phyloP scores from a whole-genome alignment of 2,888 invertebrate genomes.

The Drosophila mulleri region DNA sequence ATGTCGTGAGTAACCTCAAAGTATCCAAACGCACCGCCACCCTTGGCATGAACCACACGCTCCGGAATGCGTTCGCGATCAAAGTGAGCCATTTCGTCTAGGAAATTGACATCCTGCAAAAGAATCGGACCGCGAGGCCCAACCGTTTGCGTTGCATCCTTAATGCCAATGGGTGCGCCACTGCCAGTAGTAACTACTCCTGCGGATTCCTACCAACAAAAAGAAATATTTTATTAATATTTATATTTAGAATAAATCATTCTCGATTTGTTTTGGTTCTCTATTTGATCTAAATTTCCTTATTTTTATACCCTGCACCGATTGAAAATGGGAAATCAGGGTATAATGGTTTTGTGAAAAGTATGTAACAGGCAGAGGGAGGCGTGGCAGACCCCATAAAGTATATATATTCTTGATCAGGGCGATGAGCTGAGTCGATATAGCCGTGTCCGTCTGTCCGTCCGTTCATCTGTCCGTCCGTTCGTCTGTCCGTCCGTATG shows the following conservation, averaged over 20 bases:
- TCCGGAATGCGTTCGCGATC: slow-evolving; percentile 97
- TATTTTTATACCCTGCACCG: too few species aligned
- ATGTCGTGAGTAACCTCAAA: slow-evolving; percentile 96
- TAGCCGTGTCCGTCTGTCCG: too few species aligned
- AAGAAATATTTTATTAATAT: not conserved
- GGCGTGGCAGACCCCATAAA: too few species aligned
- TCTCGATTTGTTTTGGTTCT: too few species aligned
- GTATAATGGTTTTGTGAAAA: too few species aligned
- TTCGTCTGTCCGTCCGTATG: too few species aligned
- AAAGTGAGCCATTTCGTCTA: slow-evolving; percentile 94
- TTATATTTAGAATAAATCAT: not conserved
- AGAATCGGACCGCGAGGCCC: slow-evolving; percentile 95
- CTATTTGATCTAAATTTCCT: too few species aligned
- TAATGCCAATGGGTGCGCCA: slow-evolving; percentile 91
- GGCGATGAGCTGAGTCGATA: too few species aligned
- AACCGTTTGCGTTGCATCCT: slow-evolving; percentile 90
- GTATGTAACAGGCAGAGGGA: too few species aligned
- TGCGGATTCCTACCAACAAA: slow-evolving; percentile 77
- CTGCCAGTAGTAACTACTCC: slow-evolving; percentile 90
- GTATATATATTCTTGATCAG: too few species aligned
- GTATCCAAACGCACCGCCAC: slow-evolving; percentile 95
- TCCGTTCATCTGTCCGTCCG: too few species aligned
- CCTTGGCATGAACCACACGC: slow-evolving; percentile 97
- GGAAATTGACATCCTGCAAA: slow-evolving; percentile 92
- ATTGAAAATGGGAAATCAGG: too few species aligned